Evolutionary conservation across 2,797 vertebrate genomes (phyloP).

Genomic region (Eleutherodactylus coqui): DNA sequence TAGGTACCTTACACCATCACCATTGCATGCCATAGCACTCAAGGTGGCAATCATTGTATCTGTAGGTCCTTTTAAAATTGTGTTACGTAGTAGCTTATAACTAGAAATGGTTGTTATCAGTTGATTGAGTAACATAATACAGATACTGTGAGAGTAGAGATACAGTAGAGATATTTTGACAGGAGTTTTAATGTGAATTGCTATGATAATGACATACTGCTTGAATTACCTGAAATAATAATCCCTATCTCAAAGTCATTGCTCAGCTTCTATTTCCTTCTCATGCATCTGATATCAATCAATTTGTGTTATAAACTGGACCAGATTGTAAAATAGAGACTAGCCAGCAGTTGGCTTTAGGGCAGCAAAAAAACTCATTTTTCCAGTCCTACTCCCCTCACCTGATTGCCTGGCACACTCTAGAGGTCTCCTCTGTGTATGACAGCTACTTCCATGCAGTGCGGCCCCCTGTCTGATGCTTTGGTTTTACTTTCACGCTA

Average conservation of each 20-base stretch:
- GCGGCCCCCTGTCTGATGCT: no score
- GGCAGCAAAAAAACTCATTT: no score
- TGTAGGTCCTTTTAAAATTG: no score
- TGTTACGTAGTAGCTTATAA: background rate
- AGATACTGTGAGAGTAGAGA: background rate
- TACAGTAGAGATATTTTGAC: constrained; percentile 41
- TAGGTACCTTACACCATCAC: no score
- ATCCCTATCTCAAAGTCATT: constrained; percentile 10
- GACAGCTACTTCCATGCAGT: no score
- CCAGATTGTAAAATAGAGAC: background rate
- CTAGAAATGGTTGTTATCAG: background rate
- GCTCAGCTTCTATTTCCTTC: background rate
- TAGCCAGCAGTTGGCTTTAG: background rate
- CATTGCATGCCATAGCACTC: no score
- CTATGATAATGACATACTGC: constrained; percentile 33
- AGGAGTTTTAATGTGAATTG: constrained; percentile 25
- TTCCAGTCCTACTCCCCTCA: no score
- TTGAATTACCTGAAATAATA: constrained; percentile 28
- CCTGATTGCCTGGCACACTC: no score
- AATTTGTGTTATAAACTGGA: background rate
- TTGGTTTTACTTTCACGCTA: no score
- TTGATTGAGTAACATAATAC: background rate
- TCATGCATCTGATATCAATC: background rate
- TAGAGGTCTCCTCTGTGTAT: no score
- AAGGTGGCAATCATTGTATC: no score